These are phyloP conservation scores for Enteromius trimaculatus DNA, from an alignment of 2,797 vertebrate species.

Conservation along the genomic window DNA sequence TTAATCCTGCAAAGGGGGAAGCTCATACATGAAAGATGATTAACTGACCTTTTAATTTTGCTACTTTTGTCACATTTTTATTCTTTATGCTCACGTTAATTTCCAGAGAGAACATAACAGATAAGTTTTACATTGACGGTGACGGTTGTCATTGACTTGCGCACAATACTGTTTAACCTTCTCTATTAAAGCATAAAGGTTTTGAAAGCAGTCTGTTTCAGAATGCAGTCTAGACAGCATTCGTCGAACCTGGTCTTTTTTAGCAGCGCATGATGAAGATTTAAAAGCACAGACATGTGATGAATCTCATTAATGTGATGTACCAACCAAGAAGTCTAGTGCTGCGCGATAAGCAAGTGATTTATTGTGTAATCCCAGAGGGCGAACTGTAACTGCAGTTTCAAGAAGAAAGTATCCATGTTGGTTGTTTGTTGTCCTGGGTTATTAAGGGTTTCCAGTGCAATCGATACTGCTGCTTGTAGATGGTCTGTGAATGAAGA, in stretches of 20 bases:
- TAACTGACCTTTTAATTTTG: constrained; percentile 47
- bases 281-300: constrained; percentile 79
- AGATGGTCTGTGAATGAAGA: constrained; percentile 78
- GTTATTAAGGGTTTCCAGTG: constrained; percentile 77
- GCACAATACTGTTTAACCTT: constrained; percentile 9
- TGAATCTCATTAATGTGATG: constrained; percentile 85
- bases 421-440: constrained; percentile 72
- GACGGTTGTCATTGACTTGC: neutral
- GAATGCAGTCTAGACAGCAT: constrained; percentile 66
- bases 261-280: constrained; percentile 77
- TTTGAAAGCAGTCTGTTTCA: constrained; percentile 49
- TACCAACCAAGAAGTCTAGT: constrained; percentile 74
- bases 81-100: constrained; percentile 1
- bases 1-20: constrained; percentile 42
- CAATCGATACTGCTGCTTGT: constrained; percentile 81
- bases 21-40: constrained; percentile 13
- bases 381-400: constrained; percentile 80
- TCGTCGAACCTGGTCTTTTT: constrained; percentile 74
- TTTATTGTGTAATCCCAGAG: constrained; percentile 82
- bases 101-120: constrained; percentile 26
- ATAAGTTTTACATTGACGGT: constrained; percentile 46
- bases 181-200: neutral
- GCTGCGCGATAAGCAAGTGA: constrained; percentile 80
- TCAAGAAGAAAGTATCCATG: constrained; percentile 78
- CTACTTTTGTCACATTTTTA: constrained; percentile 42